phyloP scores from a whole-genome alignment of 2,797 vertebrate species.

The Perdix hodgsoniae region DNA sequence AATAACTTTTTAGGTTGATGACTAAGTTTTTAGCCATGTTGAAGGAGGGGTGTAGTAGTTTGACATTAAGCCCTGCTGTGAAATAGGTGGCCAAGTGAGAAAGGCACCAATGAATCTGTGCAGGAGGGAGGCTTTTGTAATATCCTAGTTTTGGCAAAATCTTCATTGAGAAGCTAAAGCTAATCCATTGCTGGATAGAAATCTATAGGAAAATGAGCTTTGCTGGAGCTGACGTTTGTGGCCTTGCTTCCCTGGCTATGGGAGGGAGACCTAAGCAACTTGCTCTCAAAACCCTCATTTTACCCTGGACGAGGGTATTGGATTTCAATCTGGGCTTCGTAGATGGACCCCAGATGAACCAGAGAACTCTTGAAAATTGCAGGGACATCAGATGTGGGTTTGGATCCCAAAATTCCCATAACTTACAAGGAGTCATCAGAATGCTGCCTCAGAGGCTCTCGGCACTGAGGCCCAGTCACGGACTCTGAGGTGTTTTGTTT shows the following conservation, averaged over 20 bases:
- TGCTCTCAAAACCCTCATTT: constrained; percentile 20
- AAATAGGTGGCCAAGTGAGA: constrained; percentile 40
- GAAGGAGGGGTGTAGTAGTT: not conserved
- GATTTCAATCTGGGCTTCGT: constrained; percentile 36
- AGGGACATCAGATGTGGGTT: constrained; percentile 33
- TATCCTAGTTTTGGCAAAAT: not conserved
- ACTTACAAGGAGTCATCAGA: not conserved
- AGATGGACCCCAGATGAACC: not conserved
- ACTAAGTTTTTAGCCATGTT: constrained; percentile 67
- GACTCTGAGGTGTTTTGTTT: not conserved
- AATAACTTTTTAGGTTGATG: constrained; percentile 61
- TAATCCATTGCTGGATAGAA: constrained; percentile 41
- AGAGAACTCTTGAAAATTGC: not conserved
- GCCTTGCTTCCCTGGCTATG: constrained; percentile 18
- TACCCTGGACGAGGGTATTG: not conserved
- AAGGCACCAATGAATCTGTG: not conserved
- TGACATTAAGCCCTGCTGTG: constrained; percentile 26
- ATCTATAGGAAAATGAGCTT: constrained; percentile 17
- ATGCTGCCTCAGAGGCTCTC: not conserved
- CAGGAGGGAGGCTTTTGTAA: not conserved
- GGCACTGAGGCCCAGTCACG: rapidly evolving
- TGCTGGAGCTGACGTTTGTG: constrained; percentile 36
- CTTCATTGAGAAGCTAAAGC: not conserved
- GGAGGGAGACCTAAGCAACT: not conserved
- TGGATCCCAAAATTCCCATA: constrained; percentile 15